phyloP scores from a whole-genome alignment of 2,113 vertebrate species.

The Seriola dumerili region DNA sequence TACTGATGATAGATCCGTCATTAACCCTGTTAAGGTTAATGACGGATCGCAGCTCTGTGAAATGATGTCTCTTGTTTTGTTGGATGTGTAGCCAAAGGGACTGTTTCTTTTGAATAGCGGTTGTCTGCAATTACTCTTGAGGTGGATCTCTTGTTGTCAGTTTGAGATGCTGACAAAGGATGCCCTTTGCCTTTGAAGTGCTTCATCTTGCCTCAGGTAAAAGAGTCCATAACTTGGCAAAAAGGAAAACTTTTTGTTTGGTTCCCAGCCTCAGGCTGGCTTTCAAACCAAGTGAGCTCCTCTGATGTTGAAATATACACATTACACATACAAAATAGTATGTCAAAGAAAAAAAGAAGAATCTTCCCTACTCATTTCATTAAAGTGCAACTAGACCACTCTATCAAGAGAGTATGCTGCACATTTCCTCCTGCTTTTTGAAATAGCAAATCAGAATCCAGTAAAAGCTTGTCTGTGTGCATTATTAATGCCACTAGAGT shows the following conservation, averaged over 20 bases:
- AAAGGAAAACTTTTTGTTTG: constrained; percentile 78
- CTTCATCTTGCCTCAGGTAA: constrained; percentile 78
- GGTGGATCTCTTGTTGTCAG: constrained; percentile 66
- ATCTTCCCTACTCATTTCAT: constrained; percentile 56
- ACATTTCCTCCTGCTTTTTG: constrained; percentile 68
- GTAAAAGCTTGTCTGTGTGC: constrained; percentile 71
- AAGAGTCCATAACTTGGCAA: constrained; percentile 70
- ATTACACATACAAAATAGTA: constrained; percentile 69
- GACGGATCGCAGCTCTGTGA: constrained; percentile 20
- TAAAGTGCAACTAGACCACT: constrained; percentile 50
- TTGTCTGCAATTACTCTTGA: constrained; percentile 63
- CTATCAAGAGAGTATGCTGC: constrained; percentile 50
- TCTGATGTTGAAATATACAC: constrained; percentile 70
- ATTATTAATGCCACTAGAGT: constrained; percentile 79
- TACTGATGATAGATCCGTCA: not conserved
- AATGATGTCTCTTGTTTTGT: constrained; percentile 19
- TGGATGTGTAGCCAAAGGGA: constrained; percentile 44
- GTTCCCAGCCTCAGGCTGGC: constrained; percentile 70
- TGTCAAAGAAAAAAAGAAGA: constrained; percentile 17
- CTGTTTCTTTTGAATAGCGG: constrained; percentile 45
- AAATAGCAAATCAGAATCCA: constrained; percentile 76
- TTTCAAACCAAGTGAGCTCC: constrained; percentile 57
- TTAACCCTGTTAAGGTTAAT: constrained; percentile 35
- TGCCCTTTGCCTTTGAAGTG: constrained; percentile 78
- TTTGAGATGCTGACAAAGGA: constrained; percentile 73